phyloP scores from a whole-genome alignment of 2,113 vertebrate species.

The Rhynchopsitta pachyrhyncha region DNA sequence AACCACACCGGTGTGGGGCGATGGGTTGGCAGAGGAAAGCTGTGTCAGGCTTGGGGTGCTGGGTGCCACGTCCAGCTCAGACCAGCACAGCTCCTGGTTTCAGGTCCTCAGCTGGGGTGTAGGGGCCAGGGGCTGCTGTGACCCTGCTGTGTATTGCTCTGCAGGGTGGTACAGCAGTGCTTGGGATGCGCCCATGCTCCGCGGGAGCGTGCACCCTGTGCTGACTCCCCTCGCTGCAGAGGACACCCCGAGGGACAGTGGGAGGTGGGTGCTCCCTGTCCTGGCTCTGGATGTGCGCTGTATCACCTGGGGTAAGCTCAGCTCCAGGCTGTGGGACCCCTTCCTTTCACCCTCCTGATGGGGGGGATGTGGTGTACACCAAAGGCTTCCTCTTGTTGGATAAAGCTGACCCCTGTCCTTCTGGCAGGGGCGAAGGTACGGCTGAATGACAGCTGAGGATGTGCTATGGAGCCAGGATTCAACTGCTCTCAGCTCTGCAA shows the following conservation, averaged over 20 bases:
- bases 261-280: neutral
- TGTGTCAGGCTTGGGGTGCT: accelerated
- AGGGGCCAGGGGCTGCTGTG: neutral
- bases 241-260: accelerated
- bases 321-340: neutral
- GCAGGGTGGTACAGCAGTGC: neutral
- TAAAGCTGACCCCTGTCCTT: neutral
- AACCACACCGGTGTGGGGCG: neutral
- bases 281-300: neutral
- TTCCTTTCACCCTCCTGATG: neutral
- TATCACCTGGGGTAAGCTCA: neutral
- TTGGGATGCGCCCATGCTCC: accelerated
- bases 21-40: neutral
- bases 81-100: accelerated
- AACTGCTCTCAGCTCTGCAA: conserved; percentile 89
- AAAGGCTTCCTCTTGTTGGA: neutral
- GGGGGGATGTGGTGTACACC: accelerated
- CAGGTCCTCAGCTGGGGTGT: accelerated
- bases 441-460: conserved; percentile 45
- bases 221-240: neutral
- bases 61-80: accelerated
- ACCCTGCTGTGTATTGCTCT: neutral
- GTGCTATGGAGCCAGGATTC: conserved; percentile 85
- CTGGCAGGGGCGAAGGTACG: neutral
- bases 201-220: accelerated